Conservation (phyloP, 30 jellyfish, hydroid and myxozoan species). For the Clytia hemisphaerica region DNA sequence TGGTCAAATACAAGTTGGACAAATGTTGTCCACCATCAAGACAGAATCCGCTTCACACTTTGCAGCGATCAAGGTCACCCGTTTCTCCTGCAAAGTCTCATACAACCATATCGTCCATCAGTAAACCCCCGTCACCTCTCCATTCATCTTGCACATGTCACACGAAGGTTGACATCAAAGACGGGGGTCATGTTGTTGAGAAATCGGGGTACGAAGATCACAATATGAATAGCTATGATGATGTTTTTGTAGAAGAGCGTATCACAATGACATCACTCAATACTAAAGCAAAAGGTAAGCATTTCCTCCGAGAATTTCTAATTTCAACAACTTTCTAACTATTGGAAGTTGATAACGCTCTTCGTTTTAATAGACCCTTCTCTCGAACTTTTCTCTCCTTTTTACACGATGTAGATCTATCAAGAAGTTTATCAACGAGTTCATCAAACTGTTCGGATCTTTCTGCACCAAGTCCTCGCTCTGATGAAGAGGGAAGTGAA, state of each 20-base stretch:
- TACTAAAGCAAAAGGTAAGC: not conserved
- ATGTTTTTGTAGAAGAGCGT: constrained; percentile 8
- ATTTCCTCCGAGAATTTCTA: too few relatives aligned
- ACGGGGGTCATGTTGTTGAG: too few relatives aligned
- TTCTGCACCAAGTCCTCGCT: constrained; percentile 13
- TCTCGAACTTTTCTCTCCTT: too few relatives aligned
- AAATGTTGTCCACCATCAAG: not conserved
- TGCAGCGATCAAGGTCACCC: not conserved
- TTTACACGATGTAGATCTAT: not conserved
- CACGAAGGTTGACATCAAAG: too few relatives aligned
- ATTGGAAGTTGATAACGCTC: too few relatives aligned
- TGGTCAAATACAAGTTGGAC: constrained; percentile 7
- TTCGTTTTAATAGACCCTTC: too few relatives aligned
- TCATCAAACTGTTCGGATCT: constrained; percentile 1
- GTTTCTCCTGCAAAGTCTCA: too few relatives aligned
- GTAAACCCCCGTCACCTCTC: too few relatives aligned
- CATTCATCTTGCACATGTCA: too few relatives aligned
- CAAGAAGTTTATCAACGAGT: not conserved
- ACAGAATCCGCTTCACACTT: not conserved
- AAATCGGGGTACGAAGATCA: too few relatives aligned
- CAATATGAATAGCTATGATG: not conserved
- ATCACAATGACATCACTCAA: not conserved
- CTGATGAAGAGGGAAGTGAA: not conserved
- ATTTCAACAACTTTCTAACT: too few relatives aligned
- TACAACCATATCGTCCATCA: too few relatives aligned